Conservation (phyloP, 2,888 invertebrate genomes). For the Pterostichus niger region DNA sequence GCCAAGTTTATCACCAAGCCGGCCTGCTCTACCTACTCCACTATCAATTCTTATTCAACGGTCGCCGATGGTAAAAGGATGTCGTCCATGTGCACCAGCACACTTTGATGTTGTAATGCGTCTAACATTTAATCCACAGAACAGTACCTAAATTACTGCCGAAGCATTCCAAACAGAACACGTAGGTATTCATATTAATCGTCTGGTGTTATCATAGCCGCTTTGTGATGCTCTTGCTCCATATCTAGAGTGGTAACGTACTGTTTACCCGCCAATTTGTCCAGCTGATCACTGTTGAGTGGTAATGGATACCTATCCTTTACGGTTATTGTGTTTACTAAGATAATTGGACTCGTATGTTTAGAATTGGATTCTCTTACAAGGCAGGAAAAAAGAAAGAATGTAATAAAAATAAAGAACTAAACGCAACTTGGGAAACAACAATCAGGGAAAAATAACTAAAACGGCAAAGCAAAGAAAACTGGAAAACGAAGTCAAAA, state of each 20-base stretch:
- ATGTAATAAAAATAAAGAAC: too few species aligned
- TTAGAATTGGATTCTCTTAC: too few species aligned
- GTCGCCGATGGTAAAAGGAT: slow-evolving; percentile 36
- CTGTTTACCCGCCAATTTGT: slow-evolving; percentile 70
- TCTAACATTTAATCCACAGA: slow-evolving; percentile 68
- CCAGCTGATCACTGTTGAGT: slow-evolving; percentile 71
- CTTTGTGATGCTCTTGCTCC: too few species aligned
- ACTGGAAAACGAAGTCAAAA: too few species aligned
- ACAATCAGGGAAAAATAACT: too few species aligned
- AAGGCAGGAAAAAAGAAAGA: too few species aligned
- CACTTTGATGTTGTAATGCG: slow-evolving; percentile 9
- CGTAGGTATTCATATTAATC: slow-evolving; percentile 72
- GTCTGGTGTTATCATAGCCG: too few species aligned
- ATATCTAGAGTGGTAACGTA: too few species aligned
- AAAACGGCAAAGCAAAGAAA: too few species aligned
- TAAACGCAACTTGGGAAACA: too few species aligned
- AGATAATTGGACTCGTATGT: too few species aligned
- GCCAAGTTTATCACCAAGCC: not conserved
- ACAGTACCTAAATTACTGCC: slow-evolving; percentile 71
- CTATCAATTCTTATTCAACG: slow-evolving; percentile 7
- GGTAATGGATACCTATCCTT: slow-evolving; percentile 72
- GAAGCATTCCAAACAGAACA: slow-evolving; percentile 73
- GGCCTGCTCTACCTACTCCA: not conserved
- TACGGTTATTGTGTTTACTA: slow-evolving; percentile 71
- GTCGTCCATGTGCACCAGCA: slow-evolving; percentile 66